Base-by-base conservation (phyloP, 2,113 vertebrate genomes). In the Ceyx margarethae region DNA sequence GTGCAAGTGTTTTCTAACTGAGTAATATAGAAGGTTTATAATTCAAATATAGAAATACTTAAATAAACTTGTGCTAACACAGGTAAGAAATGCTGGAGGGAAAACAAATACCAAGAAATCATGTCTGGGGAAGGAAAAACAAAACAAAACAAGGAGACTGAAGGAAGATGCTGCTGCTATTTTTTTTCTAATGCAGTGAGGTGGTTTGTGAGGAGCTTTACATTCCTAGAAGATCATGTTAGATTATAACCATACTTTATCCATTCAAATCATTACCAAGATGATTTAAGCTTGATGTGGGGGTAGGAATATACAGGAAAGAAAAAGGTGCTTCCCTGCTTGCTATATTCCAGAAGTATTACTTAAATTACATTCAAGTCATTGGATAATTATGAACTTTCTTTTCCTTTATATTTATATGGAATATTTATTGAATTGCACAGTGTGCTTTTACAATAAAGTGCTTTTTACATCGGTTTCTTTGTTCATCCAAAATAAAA, bases 401-500 rank as follows among this genome's bases (percentile, higher is more conserved):
- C 97, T 97, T 96, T 97, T 97, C 96, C 89, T 96, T 98, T 97
- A 97, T 98, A 97, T 98, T 97, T 98, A 96, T 97, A 96, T 93
- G 94, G 97, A 97, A 94, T 98, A 98, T 98, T 98, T 98, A 98
- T 98, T 97, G 97, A 98, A 97, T 97, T 95, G 95, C 97, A 96
- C 97, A 94, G 95, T 97, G 77, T 97, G 97, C 97, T 97, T 98
- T 97, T 97, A 97, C 97, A 98, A 98, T 98, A 98, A 98, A 97
- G 96, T 98, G 96, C 97, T 96, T 98, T 98, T 97, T 97, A 96
- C 94, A 3, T 95, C 62, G 87, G 78, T 75, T 96, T 96, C 97
- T 98, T 98, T 98, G 97, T 98, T 98, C 98, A 94, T 95, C 97
- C 97, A 98, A 98, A 98, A 98, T 97, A 97, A 98, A 98, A 97